phyloP scores from a whole-genome alignment of 2,113 vertebrate species.

The Gavia stellata region DNA sequence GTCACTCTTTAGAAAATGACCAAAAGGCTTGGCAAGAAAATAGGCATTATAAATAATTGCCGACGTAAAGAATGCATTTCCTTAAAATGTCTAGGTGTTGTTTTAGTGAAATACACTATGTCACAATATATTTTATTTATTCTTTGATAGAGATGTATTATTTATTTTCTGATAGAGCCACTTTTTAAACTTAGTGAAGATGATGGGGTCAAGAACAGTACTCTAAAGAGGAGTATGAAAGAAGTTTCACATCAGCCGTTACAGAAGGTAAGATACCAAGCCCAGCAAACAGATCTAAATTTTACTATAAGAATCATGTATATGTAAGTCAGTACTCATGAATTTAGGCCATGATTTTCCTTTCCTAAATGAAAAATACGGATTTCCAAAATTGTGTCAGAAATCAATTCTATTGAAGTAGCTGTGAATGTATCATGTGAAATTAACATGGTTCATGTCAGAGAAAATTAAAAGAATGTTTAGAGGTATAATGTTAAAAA shows the following conservation, averaged over 20 bases:
- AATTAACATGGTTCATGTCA: background rate
- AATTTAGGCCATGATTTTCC: slow-evolving; percentile 50
- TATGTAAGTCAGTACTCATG: background rate
- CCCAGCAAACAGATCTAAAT: slow-evolving; percentile 54
- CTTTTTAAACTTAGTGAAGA: slow-evolving; percentile 74
- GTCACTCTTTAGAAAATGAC: slow-evolving; percentile 61
- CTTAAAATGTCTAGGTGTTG: slow-evolving; percentile 62
- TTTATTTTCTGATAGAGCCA: slow-evolving; percentile 69
- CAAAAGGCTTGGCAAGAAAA: slow-evolving; percentile 70
- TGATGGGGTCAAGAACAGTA: slow-evolving; percentile 75
- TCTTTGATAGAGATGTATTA: slow-evolving; percentile 65
- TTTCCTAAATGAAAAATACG: slow-evolving; percentile 54
- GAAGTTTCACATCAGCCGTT: slow-evolving; percentile 75
- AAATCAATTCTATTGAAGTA: slow-evolving; percentile 50
- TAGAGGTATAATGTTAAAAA: background rate
- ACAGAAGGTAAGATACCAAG: slow-evolving; percentile 79
- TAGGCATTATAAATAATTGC: slow-evolving; percentile 77
- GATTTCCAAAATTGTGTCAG: slow-evolving; percentile 34
- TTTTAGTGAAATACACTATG: slow-evolving; percentile 63
- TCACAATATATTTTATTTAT: slow-evolving; percentile 76
- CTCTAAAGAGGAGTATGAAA: slow-evolving; percentile 74
- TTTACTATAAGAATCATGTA: slow-evolving; percentile 41
- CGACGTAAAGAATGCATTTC: slow-evolving; percentile 63
- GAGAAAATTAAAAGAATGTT: slow-evolving; percentile 37
- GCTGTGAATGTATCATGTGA: background rate